Evolutionary conservation across 1,140 invertebrate species (phyloP), one percentile per base, ranked within the genome.

Genomic region (Chironomus striatipennis): DNA sequence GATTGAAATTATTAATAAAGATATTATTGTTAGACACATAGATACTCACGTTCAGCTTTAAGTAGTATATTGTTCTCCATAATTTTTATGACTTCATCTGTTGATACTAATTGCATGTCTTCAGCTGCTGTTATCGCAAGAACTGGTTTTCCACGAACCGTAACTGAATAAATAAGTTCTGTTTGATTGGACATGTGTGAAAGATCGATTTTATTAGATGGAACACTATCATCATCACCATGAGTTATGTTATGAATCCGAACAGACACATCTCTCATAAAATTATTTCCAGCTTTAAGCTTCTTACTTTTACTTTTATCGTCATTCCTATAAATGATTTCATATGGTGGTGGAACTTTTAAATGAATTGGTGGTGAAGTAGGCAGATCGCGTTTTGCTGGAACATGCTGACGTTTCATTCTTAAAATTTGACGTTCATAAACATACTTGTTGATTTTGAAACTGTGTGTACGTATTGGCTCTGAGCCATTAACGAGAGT

Each of bases 1-100:
- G 42, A 73, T n/a, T n/a, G n/a, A 8, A n/a, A 15, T 0, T 24
- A 67, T 17, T 34, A 73, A 74, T 42, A 74, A 73, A 43, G 18
- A 7, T 74, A 43, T 57, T 15, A 21, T 42, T 67, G 10, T 76
- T 65, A 67, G 21, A 74, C 8, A 43, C 18, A 43, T n/a, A 8
- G 5, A 1, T 74, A 82, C 87, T 89, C 85, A 94, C 92, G 92
- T 85, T 93, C 90, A 73, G 92, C 91, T 83, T 93, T 93, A 75
- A 91, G 90, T 15, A 91, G 87, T n/a, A 93, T 88, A 0, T 90
- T 86, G 57, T 88, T 88, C 7, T 91, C 91, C 42, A 93, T 83
- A 75, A 90, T 88, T n/a, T 85, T 83, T 0, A 87, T 86, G 0
- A 92, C 91, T 81, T 94, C 92, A 9, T 87, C 87, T 47, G 91